phyloP scores from a whole-genome alignment of 2,888 invertebrate species.

The Cephus spinipes region DNA sequence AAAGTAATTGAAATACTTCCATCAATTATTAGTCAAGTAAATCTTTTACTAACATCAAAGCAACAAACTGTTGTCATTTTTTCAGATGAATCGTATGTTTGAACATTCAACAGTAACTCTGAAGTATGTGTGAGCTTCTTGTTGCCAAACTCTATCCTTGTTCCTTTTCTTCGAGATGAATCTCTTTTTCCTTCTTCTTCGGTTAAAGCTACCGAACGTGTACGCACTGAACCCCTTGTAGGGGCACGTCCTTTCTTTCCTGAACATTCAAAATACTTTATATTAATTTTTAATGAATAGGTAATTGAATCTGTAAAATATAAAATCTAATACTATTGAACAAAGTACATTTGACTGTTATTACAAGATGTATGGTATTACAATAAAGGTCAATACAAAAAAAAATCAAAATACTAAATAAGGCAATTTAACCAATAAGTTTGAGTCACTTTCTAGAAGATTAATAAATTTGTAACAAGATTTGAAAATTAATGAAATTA shows the following conservation, averaged over 20 bases:
- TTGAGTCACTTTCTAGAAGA: too few species aligned
- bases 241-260: conserved; percentile 36
- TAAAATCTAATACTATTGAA: too few species aligned
- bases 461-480: too few species aligned
- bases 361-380: too few species aligned
- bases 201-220: conserved; percentile 22
- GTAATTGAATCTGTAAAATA: too few species aligned
- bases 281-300: too few species aligned
- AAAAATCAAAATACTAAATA: too few species aligned
- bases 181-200: conserved; percentile 17
- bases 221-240: conserved; percentile 19
- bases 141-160: conserved; percentile 22
- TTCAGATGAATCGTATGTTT: neutral
- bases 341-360: too few species aligned
- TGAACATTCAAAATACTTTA: conserved; percentile 5
- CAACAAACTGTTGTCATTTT: neutral
- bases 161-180: conserved; percentile 33
- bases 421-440: too few species aligned
- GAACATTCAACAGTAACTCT: neutral
- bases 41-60: neutral
- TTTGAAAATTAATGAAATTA: too few species aligned
- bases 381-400: too few species aligned
- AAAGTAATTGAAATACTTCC: neutral
- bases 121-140: conserved; percentile 12
- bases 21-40: neutral